Evolutionary conservation across 2,113 vertebrate genomes (phyloP), one percentile per base, ranked within the genome.

Genomic region (Muntiacus reevesi): DNA sequence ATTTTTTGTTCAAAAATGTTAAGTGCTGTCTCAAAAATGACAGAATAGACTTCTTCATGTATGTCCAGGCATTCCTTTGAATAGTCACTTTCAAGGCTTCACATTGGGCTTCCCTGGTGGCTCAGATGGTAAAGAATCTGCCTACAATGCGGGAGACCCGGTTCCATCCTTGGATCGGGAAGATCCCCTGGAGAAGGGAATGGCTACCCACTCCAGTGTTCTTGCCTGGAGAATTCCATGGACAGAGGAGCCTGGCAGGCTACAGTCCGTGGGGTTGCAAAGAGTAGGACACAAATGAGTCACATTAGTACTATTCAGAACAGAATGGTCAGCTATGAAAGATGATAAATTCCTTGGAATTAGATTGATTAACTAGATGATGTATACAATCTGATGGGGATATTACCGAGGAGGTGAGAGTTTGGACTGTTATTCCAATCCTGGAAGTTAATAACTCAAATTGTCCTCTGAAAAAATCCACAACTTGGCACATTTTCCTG

Each of bases 401-500:
- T 88, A 87, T 54, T 89, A 50, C 28, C 87, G 7, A 78, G 3
- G 10, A 62, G 6, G 12, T 15, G 2, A 89, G 55, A 87, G 7
- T 90, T 92, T 78, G 50, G 45, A 91, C 40, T 76, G 40, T 76
- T 76, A 89, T 64, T 8, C 81, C 60, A 90, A 12, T 30, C 52
- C 52, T 84, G 19, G 74, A 78, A 74, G 50, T 87, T 76, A 88
- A 10, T 52, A 79, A 50, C 52, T 83, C 52, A 82, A 59, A 60
- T 33, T 59, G 36, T 62, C 14, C 71, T 96, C 36, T 97, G n/a
- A 47, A 87, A 25, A 96, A 90, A 92, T 79, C 28, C 15, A 62
- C 17, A 67, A 43, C 13, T 71, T 89, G n/a, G 40, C 33, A 13
- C 28, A 78, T 25, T 95, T 94, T 83, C 47, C 40, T 23, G 13